Percentiles rank a stretch among this genome's conserved stretches.
These are phyloP conservation scores for Avahi laniger DNA, from an alignment of 2,797 vertebrate species.

Conservation along the genomic window DNA sequence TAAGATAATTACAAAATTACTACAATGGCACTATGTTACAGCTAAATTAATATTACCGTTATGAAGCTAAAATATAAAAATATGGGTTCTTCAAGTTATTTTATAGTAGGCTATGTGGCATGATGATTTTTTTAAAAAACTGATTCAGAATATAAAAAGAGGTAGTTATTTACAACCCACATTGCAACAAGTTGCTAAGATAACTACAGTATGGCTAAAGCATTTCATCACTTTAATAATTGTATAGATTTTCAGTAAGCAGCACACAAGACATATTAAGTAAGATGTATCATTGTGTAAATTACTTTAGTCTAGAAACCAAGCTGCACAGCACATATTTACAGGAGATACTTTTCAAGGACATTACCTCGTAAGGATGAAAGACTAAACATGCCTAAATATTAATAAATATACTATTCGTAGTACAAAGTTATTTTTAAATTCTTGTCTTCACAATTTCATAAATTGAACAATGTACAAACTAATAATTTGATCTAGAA, in stretches of 20 bases:
- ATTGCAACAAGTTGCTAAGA: conserved; percentile 56
- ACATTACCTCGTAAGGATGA: conserved; percentile 38
- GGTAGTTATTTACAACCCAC: conserved; percentile 61
- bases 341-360: conserved; percentile 51
- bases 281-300: conserved; percentile 50
- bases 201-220: conserved; percentile 12
- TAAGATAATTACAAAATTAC: neutral
- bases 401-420: conserved; percentile 53
- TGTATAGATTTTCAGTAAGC: conserved; percentile 60
- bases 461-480: conserved; percentile 26
- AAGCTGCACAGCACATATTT: neutral
- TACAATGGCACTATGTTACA: neutral
- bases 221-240: conserved; percentile 63
- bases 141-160: conserved; percentile 53
- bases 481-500: conserved; percentile 43
- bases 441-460: conserved; percentile 11
- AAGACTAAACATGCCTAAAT: conserved; percentile 45
- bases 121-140: conserved; percentile 28
- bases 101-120: neutral
- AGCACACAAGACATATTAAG: conserved; percentile 31
- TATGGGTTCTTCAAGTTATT: neutral
- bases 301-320: conserved; percentile 53
- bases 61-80: conserved; percentile 39
- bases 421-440: neutral
- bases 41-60: conserved; percentile 11